A percentile compares a stretch with the other conserved stretches of the same genome.
These are phyloP conservation scores for Drosophila pseudoananassae DNA, from an alignment of 1,140 invertebrate species.

Conservation along the genomic window DNA sequence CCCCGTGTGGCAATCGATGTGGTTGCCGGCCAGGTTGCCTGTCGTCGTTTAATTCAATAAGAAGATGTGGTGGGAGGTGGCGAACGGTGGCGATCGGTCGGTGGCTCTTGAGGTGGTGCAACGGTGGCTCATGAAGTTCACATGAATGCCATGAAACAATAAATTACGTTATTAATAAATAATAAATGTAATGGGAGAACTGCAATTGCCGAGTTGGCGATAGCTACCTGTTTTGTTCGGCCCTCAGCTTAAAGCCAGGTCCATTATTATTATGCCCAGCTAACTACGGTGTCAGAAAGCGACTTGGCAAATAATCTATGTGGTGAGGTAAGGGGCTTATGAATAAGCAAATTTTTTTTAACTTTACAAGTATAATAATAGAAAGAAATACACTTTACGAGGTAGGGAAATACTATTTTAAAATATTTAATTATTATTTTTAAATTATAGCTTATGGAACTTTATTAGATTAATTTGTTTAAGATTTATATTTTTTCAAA, in stretches of 20 bases:
- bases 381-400: conserved; percentile 28
- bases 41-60: conserved; percentile 79
- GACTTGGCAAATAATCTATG: conserved; percentile 57
- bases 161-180: conserved; percentile 84
- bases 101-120: conserved; percentile 28
- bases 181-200: conserved; percentile 83
- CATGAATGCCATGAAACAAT: conserved; percentile 84
- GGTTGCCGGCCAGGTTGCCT: conserved; percentile 42
- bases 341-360: conserved; percentile 14
- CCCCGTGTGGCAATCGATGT: conserved; percentile 74
- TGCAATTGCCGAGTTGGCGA: conserved; percentile 50
- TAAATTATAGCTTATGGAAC: too few species aligned
- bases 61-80: conserved; percentile 39
- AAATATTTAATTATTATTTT: background rate
- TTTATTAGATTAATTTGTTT: too few species aligned
- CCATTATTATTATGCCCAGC: conserved; percentile 60
- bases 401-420: too few species aligned
- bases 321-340: background rate
- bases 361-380: background rate
- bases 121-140: conserved; percentile 68
- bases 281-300: conserved; percentile 77
- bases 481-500: background rate
- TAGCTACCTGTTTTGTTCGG: conserved; percentile 69
- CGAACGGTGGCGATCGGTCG: conserved; percentile 14
- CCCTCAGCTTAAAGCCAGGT: conserved; percentile 4